Conservation (phyloP, 2,797 vertebrate genomes). For the Xiphophorus birchmanni region DNA sequence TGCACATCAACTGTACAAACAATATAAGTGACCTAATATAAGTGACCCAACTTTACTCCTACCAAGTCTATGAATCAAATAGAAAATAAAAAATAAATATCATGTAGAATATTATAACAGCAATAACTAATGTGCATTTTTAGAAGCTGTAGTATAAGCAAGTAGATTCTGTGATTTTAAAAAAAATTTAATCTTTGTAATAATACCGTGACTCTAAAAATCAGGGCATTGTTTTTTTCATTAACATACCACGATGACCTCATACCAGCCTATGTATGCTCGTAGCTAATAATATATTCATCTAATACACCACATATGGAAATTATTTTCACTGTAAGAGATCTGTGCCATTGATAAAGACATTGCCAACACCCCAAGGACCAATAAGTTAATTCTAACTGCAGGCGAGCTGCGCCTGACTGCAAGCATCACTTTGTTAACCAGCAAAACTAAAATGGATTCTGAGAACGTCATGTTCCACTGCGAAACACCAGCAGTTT, state of each 20-base stretch:
- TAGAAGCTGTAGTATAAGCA: not conserved
- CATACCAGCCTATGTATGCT: not conserved
- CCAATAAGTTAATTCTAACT: conserved; percentile 5
- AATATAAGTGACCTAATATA: not conserved
- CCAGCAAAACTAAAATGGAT: conserved; percentile 33
- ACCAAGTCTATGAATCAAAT: not conserved
- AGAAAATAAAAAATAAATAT: not conserved
- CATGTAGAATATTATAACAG: not conserved
- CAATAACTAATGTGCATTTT: not conserved
- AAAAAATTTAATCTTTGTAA: not conserved
- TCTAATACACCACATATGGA: conserved; percentile 1
- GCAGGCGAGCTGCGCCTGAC: conserved; percentile 5
- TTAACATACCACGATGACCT: not conserved
- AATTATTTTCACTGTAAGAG: conserved; percentile 3
- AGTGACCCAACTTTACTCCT: not conserved
- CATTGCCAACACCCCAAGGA: not conserved
- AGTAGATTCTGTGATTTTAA: not conserved
- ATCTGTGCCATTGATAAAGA: not conserved
- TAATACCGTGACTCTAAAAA: not conserved
- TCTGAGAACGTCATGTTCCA: conserved; percentile 23
- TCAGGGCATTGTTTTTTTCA: not conserved
- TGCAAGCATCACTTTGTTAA: conserved; percentile 19
- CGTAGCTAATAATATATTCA: conserved; percentile 11
- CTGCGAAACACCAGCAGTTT: conserved; percentile 25
- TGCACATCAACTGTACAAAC: not conserved